Conservation (phyloP, 1,140 invertebrate species). For the Trichomalopsis sarcophagae region DNA sequence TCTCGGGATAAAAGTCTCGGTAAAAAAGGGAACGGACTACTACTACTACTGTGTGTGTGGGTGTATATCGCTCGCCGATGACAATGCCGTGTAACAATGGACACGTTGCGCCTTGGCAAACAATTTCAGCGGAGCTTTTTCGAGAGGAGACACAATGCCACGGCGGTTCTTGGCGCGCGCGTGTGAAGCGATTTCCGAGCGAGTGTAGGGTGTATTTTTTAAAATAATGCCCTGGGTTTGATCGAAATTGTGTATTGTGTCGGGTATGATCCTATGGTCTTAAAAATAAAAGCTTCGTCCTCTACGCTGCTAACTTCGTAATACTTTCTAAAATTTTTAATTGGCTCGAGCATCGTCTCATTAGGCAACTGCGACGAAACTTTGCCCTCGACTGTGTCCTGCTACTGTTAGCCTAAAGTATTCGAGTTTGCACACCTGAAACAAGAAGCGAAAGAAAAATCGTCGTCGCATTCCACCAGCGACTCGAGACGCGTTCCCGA, state of each 20-base stretch:
- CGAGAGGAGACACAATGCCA: conserved; percentile 9
- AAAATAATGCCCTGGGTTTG: background rate
- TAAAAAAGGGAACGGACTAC: background rate
- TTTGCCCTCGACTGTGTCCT: too few relatives aligned
- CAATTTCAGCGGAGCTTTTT: conserved; percentile 27
- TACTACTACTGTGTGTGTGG: background rate
- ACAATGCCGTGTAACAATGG: conserved; percentile 39
- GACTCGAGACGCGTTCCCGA: too few relatives aligned
- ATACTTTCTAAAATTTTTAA: too few relatives aligned
- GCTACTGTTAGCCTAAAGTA: too few relatives aligned
- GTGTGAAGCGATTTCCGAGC: conserved; percentile 26
- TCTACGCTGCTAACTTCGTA: too few relatives aligned
- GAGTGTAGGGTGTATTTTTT: background rate
- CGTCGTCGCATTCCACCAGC: too few relatives aligned
- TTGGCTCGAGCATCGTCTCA: too few relatives aligned
- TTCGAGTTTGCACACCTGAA: too few relatives aligned
- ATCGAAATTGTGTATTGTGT: background rate
- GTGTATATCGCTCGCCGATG: background rate
- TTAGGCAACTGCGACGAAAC: too few relatives aligned
- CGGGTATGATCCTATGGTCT: too few relatives aligned
- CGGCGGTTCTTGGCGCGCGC: conserved; percentile 15
- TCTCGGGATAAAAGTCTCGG: conserved; percentile 7
- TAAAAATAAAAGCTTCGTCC: too few relatives aligned
- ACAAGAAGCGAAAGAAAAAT: too few relatives aligned
- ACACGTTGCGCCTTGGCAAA: conserved; percentile 19